Evolutionary conservation across 2,113 vertebrate species (phyloP).

Genomic region (Tauraco erythrolophus): DNA sequence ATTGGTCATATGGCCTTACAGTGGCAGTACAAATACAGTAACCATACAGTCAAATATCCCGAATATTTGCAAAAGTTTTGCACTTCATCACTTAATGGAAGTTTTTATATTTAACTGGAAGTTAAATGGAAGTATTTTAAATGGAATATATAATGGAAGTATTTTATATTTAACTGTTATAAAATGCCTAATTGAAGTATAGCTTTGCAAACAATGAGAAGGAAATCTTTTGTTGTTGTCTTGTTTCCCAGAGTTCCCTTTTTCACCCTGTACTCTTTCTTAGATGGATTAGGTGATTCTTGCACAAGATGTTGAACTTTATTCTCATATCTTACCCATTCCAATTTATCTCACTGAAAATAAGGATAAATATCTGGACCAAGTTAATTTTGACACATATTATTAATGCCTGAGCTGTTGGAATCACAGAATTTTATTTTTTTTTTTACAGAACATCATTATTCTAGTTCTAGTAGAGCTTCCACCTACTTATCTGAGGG

Average conservation of each 20-base stretch:
- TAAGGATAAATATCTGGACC: conserved; percentile 43
- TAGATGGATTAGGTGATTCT: neutral
- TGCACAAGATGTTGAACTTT: conserved; percentile 27
- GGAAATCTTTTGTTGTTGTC: neutral
- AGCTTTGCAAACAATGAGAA: conserved; percentile 33
- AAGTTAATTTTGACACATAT: conserved; percentile 56
- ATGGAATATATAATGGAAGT: neutral
- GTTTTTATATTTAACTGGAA: neutral
- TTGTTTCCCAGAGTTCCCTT: neutral
- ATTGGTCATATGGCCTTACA: neutral
- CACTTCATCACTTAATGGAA: neutral
- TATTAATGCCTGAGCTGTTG: conserved; percentile 9
- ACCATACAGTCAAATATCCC: neutral
- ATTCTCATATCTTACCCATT: conserved; percentile 24
- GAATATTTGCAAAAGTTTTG: neutral
- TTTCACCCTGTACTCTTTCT: neutral
- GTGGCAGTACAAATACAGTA: neutral
- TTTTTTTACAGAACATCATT: neutral
- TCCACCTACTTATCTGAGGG: neutral
- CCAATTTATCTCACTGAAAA: conserved; percentile 55
- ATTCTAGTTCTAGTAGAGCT: conserved; percentile 31
- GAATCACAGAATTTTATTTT: conserved; percentile 22
- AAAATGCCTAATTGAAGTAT: neutral
- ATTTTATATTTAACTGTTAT: conserved; percentile 6
- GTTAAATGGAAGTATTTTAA: too few relatives aligned